Evolutionary conservation across 2,113 vertebrate genomes (phyloP).

Genomic region (Grammomys dolichurus): DNA sequence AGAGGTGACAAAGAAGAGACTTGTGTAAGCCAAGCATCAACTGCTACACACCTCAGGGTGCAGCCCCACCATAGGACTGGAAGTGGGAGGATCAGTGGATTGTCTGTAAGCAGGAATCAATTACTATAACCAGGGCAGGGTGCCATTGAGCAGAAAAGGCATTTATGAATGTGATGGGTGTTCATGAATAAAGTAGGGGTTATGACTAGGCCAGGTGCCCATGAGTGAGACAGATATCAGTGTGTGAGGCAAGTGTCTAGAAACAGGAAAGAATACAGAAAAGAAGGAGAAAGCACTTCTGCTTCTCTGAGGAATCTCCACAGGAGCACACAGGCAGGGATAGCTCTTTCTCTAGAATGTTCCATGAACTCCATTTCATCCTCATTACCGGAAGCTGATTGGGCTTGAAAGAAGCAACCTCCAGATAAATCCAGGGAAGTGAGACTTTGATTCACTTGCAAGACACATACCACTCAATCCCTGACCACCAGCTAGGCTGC

Average conservation of each 20-base stretch:
- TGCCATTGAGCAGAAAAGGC: neutral
- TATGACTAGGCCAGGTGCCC: neutral
- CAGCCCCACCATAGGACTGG: neutral
- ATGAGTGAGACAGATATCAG: neutral
- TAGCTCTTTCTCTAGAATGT: neutral
- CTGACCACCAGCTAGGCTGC: neutral
- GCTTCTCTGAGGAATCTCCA: neutral
- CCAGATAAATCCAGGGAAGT: neutral
- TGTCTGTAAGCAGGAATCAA: neutral
- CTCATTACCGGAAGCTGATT: neutral
- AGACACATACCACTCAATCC: neutral
- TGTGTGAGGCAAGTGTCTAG: neutral
- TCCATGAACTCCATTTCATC: neutral
- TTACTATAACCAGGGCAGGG: neutral
- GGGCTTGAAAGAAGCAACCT: neutral
- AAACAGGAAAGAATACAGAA: neutral
- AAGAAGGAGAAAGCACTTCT: neutral
- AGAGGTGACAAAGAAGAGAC: neutral
- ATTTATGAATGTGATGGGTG: neutral
- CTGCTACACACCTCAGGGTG: neutral
- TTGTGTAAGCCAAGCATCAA: neutral
- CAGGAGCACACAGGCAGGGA: neutral
- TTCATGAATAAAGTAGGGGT: neutral
- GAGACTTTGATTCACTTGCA: too few species aligned
- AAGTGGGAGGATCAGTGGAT: too few species aligned